These are phyloP conservation scores for Branchinecta lynchi DNA, from an alignment of 1,140 invertebrate species.

Conservation along the genomic window DNA sequence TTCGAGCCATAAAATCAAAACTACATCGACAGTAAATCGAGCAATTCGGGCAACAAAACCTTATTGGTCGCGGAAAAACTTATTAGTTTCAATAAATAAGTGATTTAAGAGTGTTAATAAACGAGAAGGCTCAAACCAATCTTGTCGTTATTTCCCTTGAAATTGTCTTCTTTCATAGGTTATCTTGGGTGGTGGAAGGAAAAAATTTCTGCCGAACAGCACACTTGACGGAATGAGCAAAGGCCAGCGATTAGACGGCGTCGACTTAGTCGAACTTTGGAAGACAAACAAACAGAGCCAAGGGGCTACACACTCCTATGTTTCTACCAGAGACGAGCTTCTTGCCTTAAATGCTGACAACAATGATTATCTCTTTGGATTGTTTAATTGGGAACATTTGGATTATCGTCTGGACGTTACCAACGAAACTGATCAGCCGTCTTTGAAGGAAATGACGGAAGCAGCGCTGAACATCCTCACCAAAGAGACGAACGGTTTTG, in stretches of 20 bases:
- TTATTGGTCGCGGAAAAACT: too few relatives aligned
- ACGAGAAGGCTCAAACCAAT: too few relatives aligned
- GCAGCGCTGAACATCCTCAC: slow-evolving; percentile 59
- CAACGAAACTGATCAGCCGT: slow-evolving; percentile 41
- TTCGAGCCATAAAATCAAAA: too few relatives aligned
- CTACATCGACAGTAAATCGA: too few relatives aligned
- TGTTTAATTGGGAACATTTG: slow-evolving; percentile 41
- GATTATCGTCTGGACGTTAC: slow-evolving; percentile 35
- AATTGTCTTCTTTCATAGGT: slow-evolving; percentile 31
- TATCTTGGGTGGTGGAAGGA: slow-evolving; percentile 51
- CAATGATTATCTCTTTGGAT: slow-evolving; percentile 48
- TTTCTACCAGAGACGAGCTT: slow-evolving; percentile 47
- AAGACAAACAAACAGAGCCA: slow-evolving; percentile 27
- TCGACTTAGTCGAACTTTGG: slow-evolving; percentile 44
- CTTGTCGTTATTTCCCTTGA: slow-evolving; percentile 17
- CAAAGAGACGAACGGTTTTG: slow-evolving; percentile 63
- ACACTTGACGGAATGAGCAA: too few relatives aligned
- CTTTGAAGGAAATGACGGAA: slow-evolving; percentile 63
- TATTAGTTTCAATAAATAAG: too few relatives aligned
- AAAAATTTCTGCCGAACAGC: slow-evolving; percentile 46
- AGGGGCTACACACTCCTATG: slow-evolving; percentile 33
- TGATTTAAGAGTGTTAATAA: too few relatives aligned
- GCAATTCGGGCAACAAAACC: too few relatives aligned
- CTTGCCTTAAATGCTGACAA: slow-evolving; percentile 40
- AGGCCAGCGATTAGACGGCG: background rate